Evolutionary conservation across 2,888 invertebrate species (phyloP).

Genomic region (Hetaerina titia): DNA sequence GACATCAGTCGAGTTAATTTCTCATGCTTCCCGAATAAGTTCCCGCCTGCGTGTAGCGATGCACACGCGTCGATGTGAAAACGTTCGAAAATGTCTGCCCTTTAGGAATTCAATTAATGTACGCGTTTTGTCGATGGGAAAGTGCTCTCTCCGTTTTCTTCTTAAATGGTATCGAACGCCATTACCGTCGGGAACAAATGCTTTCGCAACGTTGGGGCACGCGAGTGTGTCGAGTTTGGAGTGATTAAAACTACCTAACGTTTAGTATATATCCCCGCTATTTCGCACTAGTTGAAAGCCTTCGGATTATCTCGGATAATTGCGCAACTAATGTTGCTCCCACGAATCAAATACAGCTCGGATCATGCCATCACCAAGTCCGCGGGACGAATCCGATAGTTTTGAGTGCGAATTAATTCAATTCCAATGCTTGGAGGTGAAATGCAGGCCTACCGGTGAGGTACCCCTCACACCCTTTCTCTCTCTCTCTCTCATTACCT

Average conservation of each 20-base stretch:
- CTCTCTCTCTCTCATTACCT: no score
- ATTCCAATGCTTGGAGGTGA: no score
- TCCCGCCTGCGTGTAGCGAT: neutral
- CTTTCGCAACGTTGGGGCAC: neutral
- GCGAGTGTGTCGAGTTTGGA: neutral
- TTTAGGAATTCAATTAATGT: neutral
- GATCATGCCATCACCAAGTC: neutral
- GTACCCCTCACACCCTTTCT: no score
- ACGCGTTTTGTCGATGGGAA: neutral
- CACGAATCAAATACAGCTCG: neutral
- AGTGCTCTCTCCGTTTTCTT: neutral
- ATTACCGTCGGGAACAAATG: neutral
- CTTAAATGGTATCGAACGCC: neutral
- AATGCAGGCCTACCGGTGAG: no score
- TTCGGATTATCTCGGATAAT: neutral
- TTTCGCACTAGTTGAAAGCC: neutral
- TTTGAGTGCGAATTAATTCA: no score
- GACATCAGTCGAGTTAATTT: no score
- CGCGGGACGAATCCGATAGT: no score
- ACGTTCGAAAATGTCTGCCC: neutral
- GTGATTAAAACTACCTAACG: neutral
- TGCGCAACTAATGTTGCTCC: neutral
- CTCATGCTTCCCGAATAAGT: no score
- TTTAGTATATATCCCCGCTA: neutral
- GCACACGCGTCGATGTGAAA: neutral